Evolutionary conservation across 2,888 invertebrate species (phyloP).

Genomic region (Nezara viridula): DNA sequence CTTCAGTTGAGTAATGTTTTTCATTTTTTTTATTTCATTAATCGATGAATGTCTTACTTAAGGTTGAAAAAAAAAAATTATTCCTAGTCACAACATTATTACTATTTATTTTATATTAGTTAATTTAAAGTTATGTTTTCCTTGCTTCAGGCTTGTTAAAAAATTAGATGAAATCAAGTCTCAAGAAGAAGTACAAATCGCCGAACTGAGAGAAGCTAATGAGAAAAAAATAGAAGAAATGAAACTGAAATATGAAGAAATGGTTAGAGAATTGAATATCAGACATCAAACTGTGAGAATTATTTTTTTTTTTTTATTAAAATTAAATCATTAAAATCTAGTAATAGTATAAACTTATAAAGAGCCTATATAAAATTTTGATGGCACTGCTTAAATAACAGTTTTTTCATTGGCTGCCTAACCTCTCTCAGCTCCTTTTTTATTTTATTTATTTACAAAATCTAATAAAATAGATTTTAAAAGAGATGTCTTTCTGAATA

Average conservation of each 20-base stretch:
- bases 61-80: too few relatives aligned
- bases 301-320: background rate
- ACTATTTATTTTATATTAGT: background rate
- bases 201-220: slow-evolving; percentile 70
- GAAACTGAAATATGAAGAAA: slow-evolving; percentile 71
- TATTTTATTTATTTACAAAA: too few relatives aligned
- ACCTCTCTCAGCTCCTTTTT: too few relatives aligned
- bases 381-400: too few relatives aligned
- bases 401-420: too few relatives aligned
- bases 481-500: too few relatives aligned
- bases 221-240: slow-evolving; percentile 70
- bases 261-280: slow-evolving; percentile 69
- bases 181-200: slow-evolving; percentile 70
- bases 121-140: background rate
- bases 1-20: too few relatives aligned
- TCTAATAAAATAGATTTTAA: too few relatives aligned
- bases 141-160: background rate
- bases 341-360: background rate
- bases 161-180: slow-evolving; percentile 66
- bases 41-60: too few relatives aligned
- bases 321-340: background rate
- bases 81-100: too few relatives aligned
- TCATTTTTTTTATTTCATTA: too few relatives aligned
- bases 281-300: slow-evolving; percentile 65
- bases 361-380: too few relatives aligned